Evolutionary conservation across 2,797 vertebrate species (phyloP).

Genomic region (Lagodon rhomboides): DNA sequence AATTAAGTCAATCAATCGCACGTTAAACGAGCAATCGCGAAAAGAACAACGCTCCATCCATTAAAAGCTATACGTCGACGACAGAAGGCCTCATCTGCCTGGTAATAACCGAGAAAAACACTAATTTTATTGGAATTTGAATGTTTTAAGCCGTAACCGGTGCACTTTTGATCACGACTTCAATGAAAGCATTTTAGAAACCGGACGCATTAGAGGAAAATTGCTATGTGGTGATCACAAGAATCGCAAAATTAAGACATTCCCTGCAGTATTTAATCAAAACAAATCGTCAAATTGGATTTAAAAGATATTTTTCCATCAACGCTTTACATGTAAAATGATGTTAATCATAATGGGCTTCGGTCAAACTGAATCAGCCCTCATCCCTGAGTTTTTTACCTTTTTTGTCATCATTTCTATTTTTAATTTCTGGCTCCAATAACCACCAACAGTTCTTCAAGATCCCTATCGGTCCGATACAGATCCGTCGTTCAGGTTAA

Average conservation of each 20-base stretch:
- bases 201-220: conserved; percentile 11
- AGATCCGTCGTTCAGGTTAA: neutral
- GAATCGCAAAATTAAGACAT: conserved; percentile 1
- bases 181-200: neutral
- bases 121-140: conserved; percentile 1
- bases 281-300: neutral
- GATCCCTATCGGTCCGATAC: neutral
- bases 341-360: neutral
- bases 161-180: neutral
- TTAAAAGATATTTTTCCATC: neutral
- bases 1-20: neutral
- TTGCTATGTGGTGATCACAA: conserved; percentile 14
- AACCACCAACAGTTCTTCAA: neutral
- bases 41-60: no score
- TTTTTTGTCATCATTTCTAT: neutral
- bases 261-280: conserved; percentile 3
- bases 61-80: neutral
- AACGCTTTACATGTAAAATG: neutral
- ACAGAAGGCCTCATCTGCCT: neutral
- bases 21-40: conserved; percentile 21
- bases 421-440: neutral
- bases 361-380: neutral
- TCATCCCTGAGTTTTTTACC: neutral
- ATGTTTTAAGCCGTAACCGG: neutral
- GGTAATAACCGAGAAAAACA: neutral